Conservation (phyloP, 1,140 invertebrate genomes). For the Dreissena polymorpha region DNA sequence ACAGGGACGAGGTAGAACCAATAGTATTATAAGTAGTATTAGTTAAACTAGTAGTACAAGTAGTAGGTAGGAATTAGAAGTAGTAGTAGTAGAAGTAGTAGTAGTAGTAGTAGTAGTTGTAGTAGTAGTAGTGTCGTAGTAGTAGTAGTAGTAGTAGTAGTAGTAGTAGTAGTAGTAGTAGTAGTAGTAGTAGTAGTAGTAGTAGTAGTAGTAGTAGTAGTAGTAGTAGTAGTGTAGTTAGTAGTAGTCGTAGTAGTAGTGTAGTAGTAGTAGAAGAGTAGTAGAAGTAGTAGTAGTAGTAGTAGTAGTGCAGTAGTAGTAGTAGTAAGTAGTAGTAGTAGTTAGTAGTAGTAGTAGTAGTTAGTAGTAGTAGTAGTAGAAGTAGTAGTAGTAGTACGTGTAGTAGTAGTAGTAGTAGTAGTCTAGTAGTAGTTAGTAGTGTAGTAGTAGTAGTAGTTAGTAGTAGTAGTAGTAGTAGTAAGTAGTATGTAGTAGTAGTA, state of each 20-base stretch:
- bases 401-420: no score
- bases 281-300: neutral
- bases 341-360: no score
- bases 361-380: no score
- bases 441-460: no score
- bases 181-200: constrained; percentile 2
- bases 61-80: neutral
- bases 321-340: neutral
- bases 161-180: neutral
- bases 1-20: no score
- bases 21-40: neutral
- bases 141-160: constrained; percentile 2
- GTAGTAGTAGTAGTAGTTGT: neutral
- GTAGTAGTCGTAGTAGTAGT: neutral
- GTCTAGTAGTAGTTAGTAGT: no score
- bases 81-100: neutral
- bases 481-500: neutral
- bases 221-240: neutral
- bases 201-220: constrained; percentile 2
- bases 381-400: no score
- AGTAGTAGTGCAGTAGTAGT: neutral
- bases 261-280: neutral
- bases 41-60: neutral
- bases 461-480: no score
- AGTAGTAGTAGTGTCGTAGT: constrained; percentile 1